phyloP scores from a whole-genome alignment of 2,888 invertebrate genomes.

The Cephus spinipes region DNA sequence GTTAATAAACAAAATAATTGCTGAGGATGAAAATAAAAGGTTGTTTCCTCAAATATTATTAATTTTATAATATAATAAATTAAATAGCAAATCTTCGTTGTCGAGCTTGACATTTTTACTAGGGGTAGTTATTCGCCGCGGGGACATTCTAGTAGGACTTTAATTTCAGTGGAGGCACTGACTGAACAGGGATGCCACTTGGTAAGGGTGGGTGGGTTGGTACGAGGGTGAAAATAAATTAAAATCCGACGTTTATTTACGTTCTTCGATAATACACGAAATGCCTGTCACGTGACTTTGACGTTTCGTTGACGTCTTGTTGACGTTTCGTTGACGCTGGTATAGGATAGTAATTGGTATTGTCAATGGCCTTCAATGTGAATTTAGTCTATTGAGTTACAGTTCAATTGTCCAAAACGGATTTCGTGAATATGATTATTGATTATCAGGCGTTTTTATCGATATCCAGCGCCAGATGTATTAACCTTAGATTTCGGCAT shows the following conservation, averaged over 20 bases:
- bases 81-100: neutral
- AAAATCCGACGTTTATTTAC: neutral
- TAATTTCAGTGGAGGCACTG: neutral
- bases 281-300: neutral
- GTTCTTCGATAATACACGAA: neutral
- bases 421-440: neutral
- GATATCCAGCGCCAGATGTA: neutral
- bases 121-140: neutral
- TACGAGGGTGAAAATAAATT: neutral
- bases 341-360: neutral
- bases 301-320: too few relatives aligned
- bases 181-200: neutral
- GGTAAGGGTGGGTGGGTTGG: too few relatives aligned
- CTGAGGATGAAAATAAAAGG: too few relatives aligned
- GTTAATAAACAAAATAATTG: neutral
- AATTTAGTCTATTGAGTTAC: neutral
- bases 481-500: too few relatives aligned
- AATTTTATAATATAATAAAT: neutral
- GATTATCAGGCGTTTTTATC: neutral
- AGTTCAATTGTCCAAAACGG: neutral
- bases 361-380: neutral
- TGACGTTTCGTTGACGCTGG: too few relatives aligned
- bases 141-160: neutral
- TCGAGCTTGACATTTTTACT: neutral
- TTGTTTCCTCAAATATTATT: neutral